Evolutionary conservation across 2,797 vertebrate genomes (phyloP), one percentile per base, ranked within the genome.

Genomic region (Chaunax sp.): DNA sequence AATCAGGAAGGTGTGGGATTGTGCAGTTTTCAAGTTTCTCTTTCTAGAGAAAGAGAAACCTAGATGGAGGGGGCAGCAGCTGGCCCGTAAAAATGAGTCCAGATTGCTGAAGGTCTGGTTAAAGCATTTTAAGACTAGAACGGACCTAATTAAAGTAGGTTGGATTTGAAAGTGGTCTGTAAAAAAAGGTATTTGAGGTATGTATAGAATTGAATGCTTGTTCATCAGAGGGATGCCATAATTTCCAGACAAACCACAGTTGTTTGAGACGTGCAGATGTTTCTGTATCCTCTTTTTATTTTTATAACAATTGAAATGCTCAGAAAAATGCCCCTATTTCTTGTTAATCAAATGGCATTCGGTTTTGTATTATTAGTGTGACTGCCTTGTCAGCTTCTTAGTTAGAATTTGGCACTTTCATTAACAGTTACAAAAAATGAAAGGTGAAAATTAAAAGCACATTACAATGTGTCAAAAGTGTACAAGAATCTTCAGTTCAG

Each of bases 21-120:
- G 66, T 30, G 35, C 35, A 74, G 70, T 43, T 57, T 38, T 35
- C 86, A 85, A 72, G 88, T 93, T 93, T 94, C 89, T 14, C 3
- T 93, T 94, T 91, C 81, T 30, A 11, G 37, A 28, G 43, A 85
- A 91, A 90, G 0, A 4, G 83, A 92, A 92, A 90, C 71, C 45
- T 75, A 76, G 46, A 20, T 10, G 22, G 4, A 4, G 25, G 22
- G 2, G 5, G 26, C 58, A 69, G 64, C 73, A 75, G 78, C 84
- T 87, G 76, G 68, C 22, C 60, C 44, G 10, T 82, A 69, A 84
- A 78, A 81, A 41, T 16, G 41, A 35, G 20, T 52, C 53, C 55
- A 56, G 67, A 64, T 76, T 72, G 63, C 60, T 67, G 30, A 63
- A 47, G 22, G 51, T 72, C 65, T 61, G 65, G n/a, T 56, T 65